A percentile compares a stretch with the other conserved stretches of the same genome.
Evolutionary conservation across 2,888 invertebrate species (phyloP).

Genomic region (Cremastobaeus sp.): DNA sequence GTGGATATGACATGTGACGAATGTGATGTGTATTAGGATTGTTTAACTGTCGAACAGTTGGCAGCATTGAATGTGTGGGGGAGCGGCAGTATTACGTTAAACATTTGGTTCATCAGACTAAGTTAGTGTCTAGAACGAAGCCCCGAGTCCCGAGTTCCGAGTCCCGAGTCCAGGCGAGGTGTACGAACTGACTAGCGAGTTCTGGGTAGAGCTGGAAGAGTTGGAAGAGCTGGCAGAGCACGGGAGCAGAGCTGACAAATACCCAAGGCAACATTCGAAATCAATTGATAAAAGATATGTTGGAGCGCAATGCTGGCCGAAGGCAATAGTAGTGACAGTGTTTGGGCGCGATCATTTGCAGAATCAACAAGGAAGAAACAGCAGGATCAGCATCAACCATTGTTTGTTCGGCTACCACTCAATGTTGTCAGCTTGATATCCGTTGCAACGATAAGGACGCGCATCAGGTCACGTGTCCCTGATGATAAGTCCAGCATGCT

Average conservation of each 20-base stretch:
- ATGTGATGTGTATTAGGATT: constrained; percentile 31
- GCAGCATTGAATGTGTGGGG: constrained; percentile 26
- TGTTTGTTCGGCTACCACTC: constrained; percentile 1
- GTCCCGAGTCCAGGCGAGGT: constrained; percentile 2
- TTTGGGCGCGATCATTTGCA: constrained; percentile 61
- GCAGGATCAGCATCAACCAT: constrained; percentile 2
- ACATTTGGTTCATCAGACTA: constrained; percentile 1
- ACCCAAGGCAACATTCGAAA: no score
- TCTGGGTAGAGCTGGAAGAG: no score
- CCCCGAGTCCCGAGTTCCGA: background rate
- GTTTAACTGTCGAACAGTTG: constrained; percentile 24
- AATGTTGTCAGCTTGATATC: constrained; percentile 6
- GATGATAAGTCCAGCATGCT: constrained; percentile 22
- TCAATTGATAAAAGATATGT: constrained; percentile 63
- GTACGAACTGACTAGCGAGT: no score
- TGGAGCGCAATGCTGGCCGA: constrained; percentile 68
- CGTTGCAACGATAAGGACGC: constrained; percentile 46
- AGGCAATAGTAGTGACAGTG: constrained; percentile 57
- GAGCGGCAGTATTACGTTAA: constrained; percentile 23
- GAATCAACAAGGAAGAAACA: background rate
- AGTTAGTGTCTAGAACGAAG: constrained; percentile 4
- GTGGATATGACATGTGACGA: constrained; percentile 35
- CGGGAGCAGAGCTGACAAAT: no score
- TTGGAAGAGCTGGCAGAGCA: background rate
- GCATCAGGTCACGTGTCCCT: constrained; percentile 67